Conservation (phyloP, 2,797 vertebrate species). For the Danio aesculapii region DNA sequence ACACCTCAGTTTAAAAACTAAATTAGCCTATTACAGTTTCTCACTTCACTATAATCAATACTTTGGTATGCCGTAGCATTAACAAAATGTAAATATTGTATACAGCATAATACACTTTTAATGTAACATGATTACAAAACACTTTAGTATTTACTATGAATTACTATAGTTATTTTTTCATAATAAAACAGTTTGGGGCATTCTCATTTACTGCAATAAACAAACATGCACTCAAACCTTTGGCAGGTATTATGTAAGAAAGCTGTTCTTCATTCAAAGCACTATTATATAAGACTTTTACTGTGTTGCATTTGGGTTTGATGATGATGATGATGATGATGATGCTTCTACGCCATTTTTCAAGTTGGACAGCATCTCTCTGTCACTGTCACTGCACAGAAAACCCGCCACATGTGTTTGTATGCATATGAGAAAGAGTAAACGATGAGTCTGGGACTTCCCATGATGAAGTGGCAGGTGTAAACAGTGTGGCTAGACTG, state of each 20-base stretch:
- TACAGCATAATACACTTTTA: too few species aligned
- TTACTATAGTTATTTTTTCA: too few species aligned
- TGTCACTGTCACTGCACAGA: background rate
- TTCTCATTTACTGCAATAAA: background rate
- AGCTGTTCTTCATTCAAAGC: background rate
- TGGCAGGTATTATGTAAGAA: background rate
- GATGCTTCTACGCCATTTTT: background rate
- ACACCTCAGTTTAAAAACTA: too few species aligned
- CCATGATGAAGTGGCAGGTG: background rate
- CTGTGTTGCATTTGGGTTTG: background rate
- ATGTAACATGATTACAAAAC: too few species aligned
- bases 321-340: background rate
- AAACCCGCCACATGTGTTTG: background rate
- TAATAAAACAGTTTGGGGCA: background rate
- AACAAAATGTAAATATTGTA: too few species aligned
- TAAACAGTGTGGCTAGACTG: constrained; percentile 16
- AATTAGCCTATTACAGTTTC: too few species aligned
- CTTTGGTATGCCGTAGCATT: too few species aligned
- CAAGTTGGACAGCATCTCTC: background rate
- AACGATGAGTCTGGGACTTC: background rate
- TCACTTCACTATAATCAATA: too few species aligned
- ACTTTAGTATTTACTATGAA: too few species aligned
- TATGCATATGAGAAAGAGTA: background rate
- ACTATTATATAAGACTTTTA: background rate
- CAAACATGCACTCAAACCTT: background rate